Evolutionary conservation across 2,797 vertebrate genomes (phyloP).

Genomic region (Ataeniobius toweri): DNA sequence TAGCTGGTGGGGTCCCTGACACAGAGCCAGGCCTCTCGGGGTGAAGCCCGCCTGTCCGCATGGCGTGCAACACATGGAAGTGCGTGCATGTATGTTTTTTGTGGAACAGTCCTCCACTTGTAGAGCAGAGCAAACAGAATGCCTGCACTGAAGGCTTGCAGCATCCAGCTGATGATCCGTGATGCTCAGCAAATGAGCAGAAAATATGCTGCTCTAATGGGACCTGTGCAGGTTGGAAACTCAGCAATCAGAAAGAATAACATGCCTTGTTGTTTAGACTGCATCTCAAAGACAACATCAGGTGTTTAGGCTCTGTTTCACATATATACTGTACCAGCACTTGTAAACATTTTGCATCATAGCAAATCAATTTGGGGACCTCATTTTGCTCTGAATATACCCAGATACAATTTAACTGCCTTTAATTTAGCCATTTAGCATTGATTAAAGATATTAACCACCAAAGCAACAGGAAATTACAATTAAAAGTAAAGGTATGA

Average conservation of each 20-base stretch:
- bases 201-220: conserved; percentile 42
- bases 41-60: conserved; percentile 27
- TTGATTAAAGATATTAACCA: no score
- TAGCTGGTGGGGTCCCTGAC: conserved; percentile 27
- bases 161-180: conserved; percentile 29
- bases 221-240: conserved; percentile 27
- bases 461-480: not conserved
- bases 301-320: not conserved
- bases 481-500: not conserved
- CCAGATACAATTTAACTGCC: no score
- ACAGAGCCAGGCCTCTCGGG: conserved; percentile 49
- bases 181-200: conserved; percentile 52
- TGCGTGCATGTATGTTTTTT: not conserved
- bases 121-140: conserved; percentile 6
- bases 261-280: not conserved
- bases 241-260: not conserved
- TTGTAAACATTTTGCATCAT: not conserved
- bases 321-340: no score
- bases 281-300: not conserved
- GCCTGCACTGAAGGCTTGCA: not conserved
- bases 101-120: not conserved
- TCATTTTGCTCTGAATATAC: not conserved
- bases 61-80: not conserved
- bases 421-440: no score
- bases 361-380: not conserved